Percentiles rank a stretch among this genome's conserved stretches.
Conservation (phyloP, 64 coral and sea anemone genomes). For the Porites australiensis region DNA sequence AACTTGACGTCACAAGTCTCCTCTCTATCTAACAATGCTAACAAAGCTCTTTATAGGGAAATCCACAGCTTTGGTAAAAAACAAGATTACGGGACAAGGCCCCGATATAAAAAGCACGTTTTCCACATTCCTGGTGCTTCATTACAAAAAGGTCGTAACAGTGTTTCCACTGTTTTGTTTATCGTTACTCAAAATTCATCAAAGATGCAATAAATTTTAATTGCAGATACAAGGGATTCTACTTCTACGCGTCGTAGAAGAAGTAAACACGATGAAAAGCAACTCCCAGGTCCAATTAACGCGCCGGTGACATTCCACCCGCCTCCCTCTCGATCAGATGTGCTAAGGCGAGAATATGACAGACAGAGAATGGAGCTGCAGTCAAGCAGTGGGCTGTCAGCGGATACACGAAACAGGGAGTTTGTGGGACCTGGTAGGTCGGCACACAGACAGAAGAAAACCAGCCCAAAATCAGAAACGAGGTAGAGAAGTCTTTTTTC, state of each 20-base stretch:
- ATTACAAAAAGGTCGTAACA: no score
- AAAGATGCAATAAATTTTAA: not conserved
- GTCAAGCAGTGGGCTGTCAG: slow-evolving; percentile 57
- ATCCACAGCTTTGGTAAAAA: no score
- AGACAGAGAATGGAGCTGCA: slow-evolving; percentile 74
- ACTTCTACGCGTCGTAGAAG: slow-evolving; percentile 8
- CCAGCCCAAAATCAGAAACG: slow-evolving; percentile 28
- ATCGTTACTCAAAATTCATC: no score
- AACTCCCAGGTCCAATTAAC: slow-evolving; percentile 59
- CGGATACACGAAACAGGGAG: slow-evolving; percentile 31
- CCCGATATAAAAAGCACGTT: no score
- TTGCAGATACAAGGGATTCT: slow-evolving; percentile 25
- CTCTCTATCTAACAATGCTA: no score
- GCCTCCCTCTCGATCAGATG: slow-evolving; percentile 76
- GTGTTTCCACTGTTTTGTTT: no score
- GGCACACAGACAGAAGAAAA: slow-evolving; percentile 21
- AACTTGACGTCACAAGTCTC: no score
- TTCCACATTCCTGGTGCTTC: no score
- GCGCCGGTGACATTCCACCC: slow-evolving; percentile 86
- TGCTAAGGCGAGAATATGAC: slow-evolving; percentile 85
- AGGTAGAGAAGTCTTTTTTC: not conserved
- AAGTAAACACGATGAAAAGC: slow-evolving; percentile 38
- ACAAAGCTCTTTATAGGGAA: no score
- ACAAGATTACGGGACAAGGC: no score
- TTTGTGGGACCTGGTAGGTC: not conserved